A percentile compares a stretch with the other conserved stretches of the same genome.
phyloP scores from a whole-genome alignment of 2,113 vertebrate species.

The Burhinus oedicnemus region DNA sequence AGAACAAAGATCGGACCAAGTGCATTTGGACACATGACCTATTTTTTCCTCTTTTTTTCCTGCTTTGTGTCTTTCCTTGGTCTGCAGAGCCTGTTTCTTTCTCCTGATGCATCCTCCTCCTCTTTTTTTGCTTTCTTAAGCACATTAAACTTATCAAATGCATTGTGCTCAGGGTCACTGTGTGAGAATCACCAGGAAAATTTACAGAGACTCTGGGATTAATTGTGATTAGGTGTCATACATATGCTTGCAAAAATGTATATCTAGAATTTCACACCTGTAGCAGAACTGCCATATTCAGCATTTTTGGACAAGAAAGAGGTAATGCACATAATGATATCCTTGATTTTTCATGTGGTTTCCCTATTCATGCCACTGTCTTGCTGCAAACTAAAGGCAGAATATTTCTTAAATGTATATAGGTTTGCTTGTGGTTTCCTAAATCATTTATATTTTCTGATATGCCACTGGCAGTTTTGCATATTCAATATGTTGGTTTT shows the following conservation, averaged over 20 bases:
- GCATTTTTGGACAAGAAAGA: not conserved
- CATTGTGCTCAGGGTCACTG: not conserved
- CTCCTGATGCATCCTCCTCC: not conserved
- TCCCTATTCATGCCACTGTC: not conserved
- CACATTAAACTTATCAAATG: not conserved
- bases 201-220: not conserved
- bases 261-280: not conserved
- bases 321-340: not conserved
- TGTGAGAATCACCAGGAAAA: not conserved
- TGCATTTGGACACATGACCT: not conserved
- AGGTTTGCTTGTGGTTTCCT: not conserved
- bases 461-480: not conserved
- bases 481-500: not conserved
- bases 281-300: not conserved
- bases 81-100: not conserved
- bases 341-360: not conserved
- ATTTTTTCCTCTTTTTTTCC: not conserved
- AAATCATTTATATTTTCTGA: not conserved
- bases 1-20: not conserved
- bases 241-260: not conserved
- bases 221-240: not conserved
- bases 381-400: not conserved
- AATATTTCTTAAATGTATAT: not conserved
- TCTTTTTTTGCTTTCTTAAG: not conserved
- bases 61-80: not conserved